Conservation (phyloP, 2,797 vertebrate genomes). For the Neosilurus mollespiculum region DNA sequence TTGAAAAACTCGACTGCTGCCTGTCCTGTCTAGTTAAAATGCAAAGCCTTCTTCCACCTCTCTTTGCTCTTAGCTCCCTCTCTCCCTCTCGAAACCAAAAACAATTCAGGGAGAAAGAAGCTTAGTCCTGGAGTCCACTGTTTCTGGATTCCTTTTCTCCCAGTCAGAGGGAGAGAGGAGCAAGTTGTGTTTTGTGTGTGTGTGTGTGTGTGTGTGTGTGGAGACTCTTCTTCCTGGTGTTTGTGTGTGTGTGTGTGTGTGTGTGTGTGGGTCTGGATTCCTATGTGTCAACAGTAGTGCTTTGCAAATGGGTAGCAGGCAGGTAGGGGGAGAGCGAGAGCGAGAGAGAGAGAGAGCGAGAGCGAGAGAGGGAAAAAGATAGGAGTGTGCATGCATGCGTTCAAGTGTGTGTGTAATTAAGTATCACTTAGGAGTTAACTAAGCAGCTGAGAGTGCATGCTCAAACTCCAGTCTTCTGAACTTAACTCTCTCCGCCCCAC, state of each 20-base stretch:
- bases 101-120: conserved; percentile 67
- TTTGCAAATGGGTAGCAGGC: conserved; percentile 60
- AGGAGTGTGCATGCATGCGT: conserved; percentile 54
- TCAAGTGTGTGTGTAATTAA: conserved; percentile 53
- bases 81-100: conserved; percentile 34
- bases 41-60: conserved; percentile 65
- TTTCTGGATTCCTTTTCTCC: conserved; percentile 64
- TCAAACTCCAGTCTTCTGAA: conserved; percentile 42
- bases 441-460: conserved; percentile 54
- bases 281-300: conserved; percentile 59
- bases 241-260: conserved; percentile 41
- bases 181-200: conserved; percentile 34
- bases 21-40: conserved; percentile 67
- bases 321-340: conserved; percentile 41
- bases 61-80: conserved; percentile 43
- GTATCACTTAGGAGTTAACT: conserved; percentile 55
- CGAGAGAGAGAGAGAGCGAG: conserved; percentile 34
- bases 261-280: conserved; percentile 42
- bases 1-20: conserved; percentile 64
- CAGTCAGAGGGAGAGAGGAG: conserved; percentile 49
- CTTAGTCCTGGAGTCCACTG: conserved; percentile 56
- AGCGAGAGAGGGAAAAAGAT: conserved; percentile 42
- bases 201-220: conserved; percentile 41
- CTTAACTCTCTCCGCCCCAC: conserved; percentile 40
- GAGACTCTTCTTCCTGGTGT: conserved; percentile 52